Evolutionary conservation across 2,888 invertebrate species (phyloP).

Genomic region (Caenorhabditis panamensis): DNA sequence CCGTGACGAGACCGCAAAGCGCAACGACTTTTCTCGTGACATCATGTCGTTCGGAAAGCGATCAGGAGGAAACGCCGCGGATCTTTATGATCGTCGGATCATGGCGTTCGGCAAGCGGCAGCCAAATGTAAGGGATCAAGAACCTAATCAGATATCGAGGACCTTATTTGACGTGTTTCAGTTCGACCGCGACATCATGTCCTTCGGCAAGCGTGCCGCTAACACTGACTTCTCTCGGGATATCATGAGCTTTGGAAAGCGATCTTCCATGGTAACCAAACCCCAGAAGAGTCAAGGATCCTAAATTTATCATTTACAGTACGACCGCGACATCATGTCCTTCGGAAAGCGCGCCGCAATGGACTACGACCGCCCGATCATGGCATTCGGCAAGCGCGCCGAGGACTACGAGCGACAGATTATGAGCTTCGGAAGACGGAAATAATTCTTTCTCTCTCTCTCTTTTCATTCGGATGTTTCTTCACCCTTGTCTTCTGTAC

Average conservation of each 20-base stretch:
- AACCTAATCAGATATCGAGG: too few species aligned
- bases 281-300: too few species aligned
- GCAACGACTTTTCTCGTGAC: constrained; percentile 62
- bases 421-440: constrained; percentile 64
- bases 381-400: constrained; percentile 68
- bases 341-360: constrained; percentile 60
- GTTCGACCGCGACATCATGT: constrained; percentile 66
- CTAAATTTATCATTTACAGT: constrained; percentile 51
- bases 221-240: constrained; percentile 57
- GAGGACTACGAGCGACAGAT: constrained; percentile 65
- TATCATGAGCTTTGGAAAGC: constrained; percentile 67
- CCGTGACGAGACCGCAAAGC: constrained; percentile 47
- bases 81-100: constrained; percentile 51
- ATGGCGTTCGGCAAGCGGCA: constrained; percentile 62
- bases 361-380: constrained; percentile 64
- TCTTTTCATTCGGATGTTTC: not conserved
- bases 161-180: too few species aligned
- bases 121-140: constrained; percentile 34
- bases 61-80: constrained; percentile 29
- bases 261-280: constrained; percentile 55
- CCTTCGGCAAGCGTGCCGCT: constrained; percentile 61
- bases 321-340: constrained; percentile 66
- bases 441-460: constrained; percentile 20
- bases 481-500: not conserved
- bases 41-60: constrained; percentile 70